Conservation (phyloP, 2,113 vertebrate species). For the Rhea americana region DNA sequence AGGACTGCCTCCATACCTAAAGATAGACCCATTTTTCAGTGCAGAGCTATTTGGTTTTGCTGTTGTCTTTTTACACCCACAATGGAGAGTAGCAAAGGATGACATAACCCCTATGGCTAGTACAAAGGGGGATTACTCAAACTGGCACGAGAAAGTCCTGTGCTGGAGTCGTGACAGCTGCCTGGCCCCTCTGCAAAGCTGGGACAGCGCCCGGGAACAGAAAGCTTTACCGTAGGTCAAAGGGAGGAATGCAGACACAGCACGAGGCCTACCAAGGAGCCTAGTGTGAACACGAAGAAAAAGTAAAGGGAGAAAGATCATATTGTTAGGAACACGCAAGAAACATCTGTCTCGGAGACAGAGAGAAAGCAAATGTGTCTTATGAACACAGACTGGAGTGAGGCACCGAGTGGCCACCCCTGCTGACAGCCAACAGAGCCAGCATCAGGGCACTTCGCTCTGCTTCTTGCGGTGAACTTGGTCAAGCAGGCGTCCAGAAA, state of each 20-base stretch:
- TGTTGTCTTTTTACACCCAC: neutral
- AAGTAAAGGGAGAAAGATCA: neutral
- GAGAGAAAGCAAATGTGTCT: neutral
- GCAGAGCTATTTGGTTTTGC: neutral
- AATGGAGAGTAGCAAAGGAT: neutral
- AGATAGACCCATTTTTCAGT: too few species aligned
- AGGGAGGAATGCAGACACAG: neutral
- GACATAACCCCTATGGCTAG: too few species aligned
- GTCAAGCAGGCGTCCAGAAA: too few species aligned
- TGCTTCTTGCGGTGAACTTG: neutral
- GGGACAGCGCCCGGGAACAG: neutral
- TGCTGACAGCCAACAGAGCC: fast-evolving
- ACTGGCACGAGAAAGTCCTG: neutral
- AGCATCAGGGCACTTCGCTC: neutral
- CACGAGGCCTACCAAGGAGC: fast-evolving
- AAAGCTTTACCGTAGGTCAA: neutral
- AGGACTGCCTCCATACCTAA: too few species aligned
- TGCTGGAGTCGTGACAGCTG: too few species aligned
- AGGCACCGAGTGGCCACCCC: fast-evolving
- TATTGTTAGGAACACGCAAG: fast-evolving
- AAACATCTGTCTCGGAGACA: neutral
- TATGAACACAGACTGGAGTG: neutral
- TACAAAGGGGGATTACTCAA: fast-evolving
- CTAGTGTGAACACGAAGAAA: neutral
- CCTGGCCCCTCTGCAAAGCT: too few species aligned